Evolutionary conservation across 1,140 invertebrate species (phyloP), one percentile per base, ranked within the genome.

Genomic region (Monomorium pharaonis): DNA sequence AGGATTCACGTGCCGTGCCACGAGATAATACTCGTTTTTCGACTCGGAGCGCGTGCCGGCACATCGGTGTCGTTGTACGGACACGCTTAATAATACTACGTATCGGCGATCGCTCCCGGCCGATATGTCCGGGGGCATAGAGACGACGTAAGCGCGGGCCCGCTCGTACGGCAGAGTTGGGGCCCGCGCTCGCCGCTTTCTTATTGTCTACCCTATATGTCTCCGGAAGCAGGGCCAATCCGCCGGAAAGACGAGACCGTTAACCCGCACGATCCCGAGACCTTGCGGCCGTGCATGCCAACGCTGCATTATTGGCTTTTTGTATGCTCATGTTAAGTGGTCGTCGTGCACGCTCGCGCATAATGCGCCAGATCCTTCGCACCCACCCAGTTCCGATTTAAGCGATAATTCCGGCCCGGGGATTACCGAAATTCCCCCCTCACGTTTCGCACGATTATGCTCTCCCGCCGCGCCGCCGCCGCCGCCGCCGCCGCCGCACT

Each of bases 191-290:
- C 69, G 89, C 84, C 92, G 63, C 89, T 93, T 93, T 92, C 91
- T 92, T 91, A 94, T 94, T 94, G 94, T 94, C 92, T 94, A 95
- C 94, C 94, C 94, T 95, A 95, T 95, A 95, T 95, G 94, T 95
- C 94, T 91, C 94, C 94, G 94, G 94, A 95, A 95, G 94, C 93
- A 94, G 92, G 94, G 94, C 94, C 93, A 94, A 95, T 94, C 94
- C 94, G 93, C 91, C 94, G 94, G 94, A 94, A 95, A 94, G 94
- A 93, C 94, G 92, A 90, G 93, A 94, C 94, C 94, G 94, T 95
- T 95, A 95, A 95, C 94, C 94, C 93, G 92, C 87, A 86, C 93
- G 93, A 94, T 94, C 94, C 88, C 93, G 92, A 90, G 89, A 94
- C 93, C 94, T 94, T 93, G 92, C 93, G 92, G 88, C 89, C 92